phyloP scores from a whole-genome alignment of 2,888 invertebrate species.

The Drosophila paramelanica region DNA sequence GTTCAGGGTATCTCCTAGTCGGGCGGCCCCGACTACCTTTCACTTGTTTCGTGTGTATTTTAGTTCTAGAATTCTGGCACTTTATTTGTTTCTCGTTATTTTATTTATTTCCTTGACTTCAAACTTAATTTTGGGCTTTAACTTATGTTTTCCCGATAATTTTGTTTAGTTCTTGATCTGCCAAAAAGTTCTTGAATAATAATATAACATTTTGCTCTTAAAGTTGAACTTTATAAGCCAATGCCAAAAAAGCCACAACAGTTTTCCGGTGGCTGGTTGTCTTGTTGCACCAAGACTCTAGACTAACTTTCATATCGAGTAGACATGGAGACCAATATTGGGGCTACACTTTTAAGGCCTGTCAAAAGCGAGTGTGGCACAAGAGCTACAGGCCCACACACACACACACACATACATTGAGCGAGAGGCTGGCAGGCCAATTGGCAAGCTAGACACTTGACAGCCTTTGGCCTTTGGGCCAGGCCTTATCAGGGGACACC shows the following conservation, averaged over 20 bases:
- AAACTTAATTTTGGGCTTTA: no score
- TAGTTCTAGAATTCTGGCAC: no score
- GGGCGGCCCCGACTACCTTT: no score
- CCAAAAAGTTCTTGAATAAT: no score
- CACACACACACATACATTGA: conserved; percentile 7
- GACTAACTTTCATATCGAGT: conserved; percentile 41
- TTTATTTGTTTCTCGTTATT: no score
- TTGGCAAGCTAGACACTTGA: conserved; percentile 66
- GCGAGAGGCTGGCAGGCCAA: conserved; percentile 35
- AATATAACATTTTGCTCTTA: neutral
- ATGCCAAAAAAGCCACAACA: neutral
- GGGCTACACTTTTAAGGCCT: conserved; percentile 27
- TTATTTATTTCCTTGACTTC: no score
- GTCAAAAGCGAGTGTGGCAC: conserved; percentile 35
- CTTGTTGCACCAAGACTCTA: conserved; percentile 2
- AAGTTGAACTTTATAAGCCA: no score
- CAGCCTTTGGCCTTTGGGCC: conserved; percentile 78
- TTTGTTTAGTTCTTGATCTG: neutral
- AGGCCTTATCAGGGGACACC: conserved; percentile 76
- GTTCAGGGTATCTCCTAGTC: no score
- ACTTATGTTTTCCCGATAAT: no score
- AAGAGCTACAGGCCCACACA: conserved; percentile 36
- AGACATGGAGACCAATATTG: conserved; percentile 19
- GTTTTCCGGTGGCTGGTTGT: conserved; percentile 30
- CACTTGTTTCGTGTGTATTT: no score